phyloP scores from a whole-genome alignment of 2,113 vertebrate genomes.

The Toxotes jaculatrix region DNA sequence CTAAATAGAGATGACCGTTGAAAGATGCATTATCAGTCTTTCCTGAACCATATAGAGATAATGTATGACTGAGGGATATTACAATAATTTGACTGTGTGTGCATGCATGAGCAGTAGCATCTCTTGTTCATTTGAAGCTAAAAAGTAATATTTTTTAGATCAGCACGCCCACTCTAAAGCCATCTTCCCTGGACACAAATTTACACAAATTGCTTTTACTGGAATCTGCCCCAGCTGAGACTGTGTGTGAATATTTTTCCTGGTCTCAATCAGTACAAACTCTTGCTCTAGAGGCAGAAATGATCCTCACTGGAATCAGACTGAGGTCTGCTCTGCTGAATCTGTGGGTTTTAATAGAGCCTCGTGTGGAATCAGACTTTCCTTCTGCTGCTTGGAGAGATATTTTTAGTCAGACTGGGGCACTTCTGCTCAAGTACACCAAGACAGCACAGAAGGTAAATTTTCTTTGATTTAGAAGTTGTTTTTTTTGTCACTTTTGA shows the following conservation, averaged over 20 bases:
- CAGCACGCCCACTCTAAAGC: constrained; percentile 38
- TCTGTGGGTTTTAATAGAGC: constrained; percentile 75
- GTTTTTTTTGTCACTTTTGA: constrained; percentile 15
- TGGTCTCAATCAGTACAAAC: constrained; percentile 50
- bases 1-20: constrained; percentile 3
- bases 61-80: constrained; percentile 32
- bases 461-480: constrained; percentile 40
- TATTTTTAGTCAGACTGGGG: constrained; percentile 67
- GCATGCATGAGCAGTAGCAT: constrained; percentile 14
- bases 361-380: constrained; percentile 71
- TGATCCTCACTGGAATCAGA: constrained; percentile 63
- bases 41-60: constrained; percentile 13
- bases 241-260: constrained; percentile 46
- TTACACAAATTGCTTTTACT: constrained; percentile 63
- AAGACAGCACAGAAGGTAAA: constrained; percentile 46
- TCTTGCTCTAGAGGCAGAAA: constrained; percentile 51
- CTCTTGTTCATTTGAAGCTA: constrained; percentile 28
- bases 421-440: constrained; percentile 55
- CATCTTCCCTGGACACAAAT: constrained; percentile 58
- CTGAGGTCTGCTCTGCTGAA: constrained; percentile 56
- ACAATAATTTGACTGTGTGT: constrained; percentile 14
- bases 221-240: constrained; percentile 61
- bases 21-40: constrained; percentile 27
- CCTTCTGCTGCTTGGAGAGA: constrained; percentile 64
- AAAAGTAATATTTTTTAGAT: constrained; percentile 41